Evolutionary conservation across 2,888 invertebrate species (phyloP).

Genomic region (Andrena camellia): DNA sequence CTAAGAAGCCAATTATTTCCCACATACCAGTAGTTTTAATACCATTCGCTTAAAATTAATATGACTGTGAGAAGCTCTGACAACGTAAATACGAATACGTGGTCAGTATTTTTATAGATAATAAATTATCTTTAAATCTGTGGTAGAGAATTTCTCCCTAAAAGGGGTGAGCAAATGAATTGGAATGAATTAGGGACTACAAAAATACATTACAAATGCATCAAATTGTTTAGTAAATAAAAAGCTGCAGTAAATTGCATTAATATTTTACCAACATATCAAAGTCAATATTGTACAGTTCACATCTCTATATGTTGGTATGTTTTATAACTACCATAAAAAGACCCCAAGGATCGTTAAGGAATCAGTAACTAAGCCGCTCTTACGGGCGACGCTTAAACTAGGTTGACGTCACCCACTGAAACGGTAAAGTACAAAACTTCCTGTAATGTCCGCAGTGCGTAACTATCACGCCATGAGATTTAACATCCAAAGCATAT

Average conservation of each 20-base stretch:
- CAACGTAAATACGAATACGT: too few species aligned
- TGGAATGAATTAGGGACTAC: neutral
- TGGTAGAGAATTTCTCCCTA: neutral
- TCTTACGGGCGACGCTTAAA: conserved; percentile 79
- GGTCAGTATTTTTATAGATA: too few species aligned
- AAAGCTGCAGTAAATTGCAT: neutral
- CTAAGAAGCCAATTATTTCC: neutral
- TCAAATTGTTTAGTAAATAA: neutral
- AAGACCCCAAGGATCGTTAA: conserved; percentile 25
- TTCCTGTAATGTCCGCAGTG: conserved; percentile 61
- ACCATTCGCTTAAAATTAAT: too few species aligned
- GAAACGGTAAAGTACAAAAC: conserved; percentile 68
- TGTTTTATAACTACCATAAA: neutral
- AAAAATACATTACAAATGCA: neutral
- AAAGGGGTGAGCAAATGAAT: neutral
- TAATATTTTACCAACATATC: too few species aligned
- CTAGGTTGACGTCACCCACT: conserved; percentile 72
- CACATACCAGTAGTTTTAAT: neutral
- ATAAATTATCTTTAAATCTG: neutral
- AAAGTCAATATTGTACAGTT: neutral
- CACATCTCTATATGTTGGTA: neutral
- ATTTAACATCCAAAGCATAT: neutral
- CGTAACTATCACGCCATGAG: conserved; percentile 14
- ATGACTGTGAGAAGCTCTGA: too few species aligned
- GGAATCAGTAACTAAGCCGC: conserved; percentile 77